These are phyloP conservation scores for Macropodus opercularis DNA, from an alignment of 2,797 vertebrate species.

Conservation along the genomic window DNA sequence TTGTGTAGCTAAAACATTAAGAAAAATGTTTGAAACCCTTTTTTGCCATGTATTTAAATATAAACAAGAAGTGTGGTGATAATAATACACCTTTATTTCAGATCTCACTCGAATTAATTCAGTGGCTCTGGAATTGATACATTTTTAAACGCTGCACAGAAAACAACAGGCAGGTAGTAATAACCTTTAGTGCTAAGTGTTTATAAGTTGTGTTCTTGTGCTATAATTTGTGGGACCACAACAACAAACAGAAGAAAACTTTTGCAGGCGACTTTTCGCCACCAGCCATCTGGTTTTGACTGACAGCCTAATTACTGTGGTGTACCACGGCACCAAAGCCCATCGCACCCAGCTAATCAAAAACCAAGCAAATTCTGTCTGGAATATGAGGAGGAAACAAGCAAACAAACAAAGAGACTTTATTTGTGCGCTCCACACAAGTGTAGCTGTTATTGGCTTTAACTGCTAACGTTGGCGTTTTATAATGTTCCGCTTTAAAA, in stretches of 20 bases:
- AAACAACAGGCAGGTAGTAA: not conserved
- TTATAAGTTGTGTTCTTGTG: constrained; percentile 9
- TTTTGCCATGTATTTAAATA: not conserved
- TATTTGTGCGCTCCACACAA: constrained; percentile 42
- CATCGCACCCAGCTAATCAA: constrained; percentile 79
- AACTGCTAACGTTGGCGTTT: constrained; percentile 23
- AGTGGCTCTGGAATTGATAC: not conserved
- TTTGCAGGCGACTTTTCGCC: constrained; percentile 57
- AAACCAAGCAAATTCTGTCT: constrained; percentile 63
- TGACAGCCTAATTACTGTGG: constrained; percentile 83
- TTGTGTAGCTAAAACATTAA: not conserved
- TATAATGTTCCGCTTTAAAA: constrained; percentile 17
- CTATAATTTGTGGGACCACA: constrained; percentile 33
- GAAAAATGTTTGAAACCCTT: not conserved
- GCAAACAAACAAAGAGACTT: constrained; percentile 56
- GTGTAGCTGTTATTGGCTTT: constrained; percentile 21
- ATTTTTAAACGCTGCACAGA: not conserved
- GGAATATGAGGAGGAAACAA: constrained; percentile 48
- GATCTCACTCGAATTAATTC: not conserved
- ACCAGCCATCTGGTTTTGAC: constrained; percentile 76
- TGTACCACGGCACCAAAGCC: constrained; percentile 69
- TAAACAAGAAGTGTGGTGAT: too few relatives aligned
- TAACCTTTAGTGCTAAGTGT: constrained; percentile 2
- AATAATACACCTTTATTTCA: too few relatives aligned
- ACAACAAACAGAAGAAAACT: constrained; percentile 56